Base-by-base conservation (phyloP, 2,797 vertebrate species). In the Trematomus bernacchii region DNA sequence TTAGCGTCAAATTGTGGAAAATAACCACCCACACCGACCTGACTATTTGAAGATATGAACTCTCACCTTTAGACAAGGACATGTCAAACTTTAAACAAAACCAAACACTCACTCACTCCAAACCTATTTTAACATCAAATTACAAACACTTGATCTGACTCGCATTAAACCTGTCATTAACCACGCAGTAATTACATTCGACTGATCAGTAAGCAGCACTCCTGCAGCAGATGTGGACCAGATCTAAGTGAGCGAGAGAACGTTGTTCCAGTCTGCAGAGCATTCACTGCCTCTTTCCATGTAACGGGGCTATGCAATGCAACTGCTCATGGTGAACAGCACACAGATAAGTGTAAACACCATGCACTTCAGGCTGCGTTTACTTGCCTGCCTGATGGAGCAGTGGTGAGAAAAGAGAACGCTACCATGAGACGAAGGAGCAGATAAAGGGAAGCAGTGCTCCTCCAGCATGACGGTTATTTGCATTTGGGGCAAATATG, bases 401-500 rank as follows among this genome's bases (percentile, higher is more conserved):
- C 67, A 79, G 57, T 40, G 68, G 74, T 63, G 71, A 64, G 77
- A 65, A 66, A 71, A 57, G 15, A 69, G 46, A 78, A 77, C 6
- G 42, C 58, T 52, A 83, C 79, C 59, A 70, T 10, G 53, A 75
- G 71, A 71, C 30, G 65, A 53, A 44, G 66, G 80, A 75, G 61
- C 77, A 71, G 61, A 83, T 75, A 66, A 71, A 69, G 71, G 2
- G 71, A 66, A 85, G 67, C 66, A 27, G 46, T 2, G 42, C 79
- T 64, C 6, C 2, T 61, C 27, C 10, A 42, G 63, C 43, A 70
- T 69, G 73, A 85, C 21, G n/a, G 64, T 58, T 83, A 81, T 90
- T 89, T 90, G 66, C 79, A 89, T 82, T 73, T 6, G 46, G 75
- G 54, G 58, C 54, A 77, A 90, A 86, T 57, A 81, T 54, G 44